Percentiles rank a stretch among this genome's conserved stretches.
Conservation (phyloP, 1,140 invertebrate genomes). For the Anoplophora glabripennis region DNA sequence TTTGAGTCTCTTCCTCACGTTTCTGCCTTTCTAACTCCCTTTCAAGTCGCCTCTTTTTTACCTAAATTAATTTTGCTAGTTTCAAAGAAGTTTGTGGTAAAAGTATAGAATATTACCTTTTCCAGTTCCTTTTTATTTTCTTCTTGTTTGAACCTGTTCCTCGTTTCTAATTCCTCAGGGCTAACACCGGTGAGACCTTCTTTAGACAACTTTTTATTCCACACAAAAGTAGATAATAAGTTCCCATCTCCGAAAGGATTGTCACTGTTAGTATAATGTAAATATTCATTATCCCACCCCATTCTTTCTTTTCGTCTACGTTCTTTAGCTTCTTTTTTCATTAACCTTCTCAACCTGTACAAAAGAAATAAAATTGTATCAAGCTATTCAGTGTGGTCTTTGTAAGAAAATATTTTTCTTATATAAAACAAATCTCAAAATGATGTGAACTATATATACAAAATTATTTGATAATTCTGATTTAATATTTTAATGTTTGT, state of each 20-base stretch:
- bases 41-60: conserved; percentile 87
- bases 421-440: no score
- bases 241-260: conserved; percentile 98
- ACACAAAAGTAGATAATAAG: conserved; percentile 90
- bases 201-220: conserved; percentile 94
- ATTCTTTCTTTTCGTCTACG: conserved; percentile 81
- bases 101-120: conserved; percentile 57
- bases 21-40: conserved; percentile 86
- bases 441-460: no score
- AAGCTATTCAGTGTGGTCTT: no score
- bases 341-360: conserved; percentile 70
- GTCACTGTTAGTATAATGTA: conserved; percentile 95
- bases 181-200: conserved; percentile 83
- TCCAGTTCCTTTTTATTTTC: conserved; percentile 87
- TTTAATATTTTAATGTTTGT: not conserved
- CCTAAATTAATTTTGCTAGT: conserved; percentile 47
- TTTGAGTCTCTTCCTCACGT: conserved; percentile 85
- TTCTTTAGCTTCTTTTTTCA: conserved; percentile 92
- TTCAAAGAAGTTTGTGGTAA: not conserved
- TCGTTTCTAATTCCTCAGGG: conserved; percentile 79
- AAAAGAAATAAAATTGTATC: conserved; percentile 1
- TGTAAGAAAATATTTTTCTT: no score
- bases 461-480: not conserved
- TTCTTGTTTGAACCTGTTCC: conserved; percentile 83
- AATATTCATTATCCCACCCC: conserved; percentile 95